Percentiles rank a stretch among this genome's conserved stretches.
These are phyloP conservation scores for Agrochola litura DNA, from an alignment of 2,888 invertebrate species.

Conservation along the genomic window DNA sequence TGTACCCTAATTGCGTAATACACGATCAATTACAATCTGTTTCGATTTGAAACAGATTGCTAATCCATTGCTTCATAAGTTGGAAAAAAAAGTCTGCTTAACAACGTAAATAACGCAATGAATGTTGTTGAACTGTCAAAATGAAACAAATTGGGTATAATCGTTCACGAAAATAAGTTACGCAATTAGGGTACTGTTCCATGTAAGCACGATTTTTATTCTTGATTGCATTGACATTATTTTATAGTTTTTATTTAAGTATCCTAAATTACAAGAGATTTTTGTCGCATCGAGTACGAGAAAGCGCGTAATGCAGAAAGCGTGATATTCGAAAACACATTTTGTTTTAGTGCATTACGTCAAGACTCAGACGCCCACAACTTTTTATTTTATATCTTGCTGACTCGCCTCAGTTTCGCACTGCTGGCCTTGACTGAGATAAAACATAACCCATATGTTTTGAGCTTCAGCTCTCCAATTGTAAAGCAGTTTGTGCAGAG, in stretches of 20 bases:
- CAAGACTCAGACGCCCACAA: conserved; percentile 24
- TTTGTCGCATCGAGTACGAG: not conserved
- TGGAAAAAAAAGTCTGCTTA: too few relatives aligned
- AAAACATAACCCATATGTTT: conserved; percentile 10
- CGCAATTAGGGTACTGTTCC: not conserved
- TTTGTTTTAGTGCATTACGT: conserved; percentile 28
- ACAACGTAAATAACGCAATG: too few relatives aligned
- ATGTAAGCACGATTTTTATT: not conserved
- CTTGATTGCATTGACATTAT: not conserved
- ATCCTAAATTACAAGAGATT: not conserved
- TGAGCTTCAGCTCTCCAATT: too few relatives aligned
- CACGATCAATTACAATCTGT: too few relatives aligned
- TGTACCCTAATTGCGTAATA: not conserved
- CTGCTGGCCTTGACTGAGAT: conserved; percentile 21
- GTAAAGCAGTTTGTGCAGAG: too few relatives aligned
- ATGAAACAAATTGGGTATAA: too few relatives aligned
- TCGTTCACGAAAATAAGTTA: too few relatives aligned
- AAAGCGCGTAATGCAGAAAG: not conserved
- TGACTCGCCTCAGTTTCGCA: not conserved
- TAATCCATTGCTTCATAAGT: too few relatives aligned
- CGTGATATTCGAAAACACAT: conserved; percentile 7
- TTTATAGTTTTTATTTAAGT: not conserved
- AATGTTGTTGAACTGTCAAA: too few relatives aligned
- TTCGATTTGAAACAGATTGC: too few relatives aligned
- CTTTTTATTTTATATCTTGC: not conserved